phyloP scores from a whole-genome alignment of 2,797 vertebrate genomes.

The Numenius phaeopus region DNA sequence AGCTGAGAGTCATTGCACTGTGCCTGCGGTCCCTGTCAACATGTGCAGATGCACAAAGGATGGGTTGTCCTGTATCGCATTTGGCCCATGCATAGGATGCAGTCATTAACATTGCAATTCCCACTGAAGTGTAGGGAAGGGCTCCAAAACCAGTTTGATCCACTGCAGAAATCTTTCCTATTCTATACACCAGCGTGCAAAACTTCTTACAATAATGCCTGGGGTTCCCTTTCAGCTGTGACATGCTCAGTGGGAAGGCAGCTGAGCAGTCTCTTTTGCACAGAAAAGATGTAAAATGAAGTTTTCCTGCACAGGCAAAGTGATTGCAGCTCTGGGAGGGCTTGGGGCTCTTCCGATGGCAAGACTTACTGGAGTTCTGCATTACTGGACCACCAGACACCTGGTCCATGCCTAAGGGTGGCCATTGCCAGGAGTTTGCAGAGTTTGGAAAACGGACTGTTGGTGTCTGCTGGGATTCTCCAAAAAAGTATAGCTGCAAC shows the following conservation, averaged over 20 bases:
- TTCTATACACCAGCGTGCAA: not conserved
- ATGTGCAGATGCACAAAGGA: not conserved
- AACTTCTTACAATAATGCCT: not conserved
- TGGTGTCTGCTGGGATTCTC: not conserved
- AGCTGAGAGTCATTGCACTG: not conserved
- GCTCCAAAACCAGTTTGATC: not conserved
- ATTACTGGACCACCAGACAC: not conserved
- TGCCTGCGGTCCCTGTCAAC: fast-evolving
- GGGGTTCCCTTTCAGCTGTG: not conserved
- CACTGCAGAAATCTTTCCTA: not conserved
- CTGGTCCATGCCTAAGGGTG: not conserved
- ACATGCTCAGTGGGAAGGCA: not conserved
- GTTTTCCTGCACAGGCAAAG: not conserved
- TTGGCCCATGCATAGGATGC: not conserved
- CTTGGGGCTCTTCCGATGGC: not conserved
- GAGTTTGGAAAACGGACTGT: not conserved
- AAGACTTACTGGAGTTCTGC: not conserved
- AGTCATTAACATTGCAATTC: not conserved
- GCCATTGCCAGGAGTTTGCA: not conserved
- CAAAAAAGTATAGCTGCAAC: not conserved
- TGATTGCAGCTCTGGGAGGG: not conserved
- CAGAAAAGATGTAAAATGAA: not conserved
- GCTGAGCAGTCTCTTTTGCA: not conserved
- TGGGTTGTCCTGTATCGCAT: not conserved
- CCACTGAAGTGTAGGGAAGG: not conserved